Conservation (phyloP, 2,888 invertebrate species). For the Deilephila porcellus region DNA sequence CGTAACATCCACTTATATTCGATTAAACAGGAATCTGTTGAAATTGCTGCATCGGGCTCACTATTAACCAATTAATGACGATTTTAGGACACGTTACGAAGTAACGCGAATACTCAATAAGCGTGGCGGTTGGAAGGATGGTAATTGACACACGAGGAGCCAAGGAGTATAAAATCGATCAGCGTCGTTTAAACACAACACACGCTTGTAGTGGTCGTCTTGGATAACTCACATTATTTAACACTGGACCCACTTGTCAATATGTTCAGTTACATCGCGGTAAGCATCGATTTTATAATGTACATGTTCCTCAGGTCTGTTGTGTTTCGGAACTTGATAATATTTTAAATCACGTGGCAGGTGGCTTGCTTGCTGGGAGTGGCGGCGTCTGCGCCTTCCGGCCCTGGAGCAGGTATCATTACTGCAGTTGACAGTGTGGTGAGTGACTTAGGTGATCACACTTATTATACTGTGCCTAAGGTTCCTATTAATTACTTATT, state of each 20-base stretch:
- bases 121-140: conserved; percentile 73
- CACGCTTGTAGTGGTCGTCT: conserved; percentile 47
- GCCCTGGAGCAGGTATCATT: conserved; percentile 38
- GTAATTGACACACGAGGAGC: conserved; percentile 63
- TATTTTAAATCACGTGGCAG: conserved; percentile 45
- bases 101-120: conserved; percentile 70
- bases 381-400: conserved; percentile 62
- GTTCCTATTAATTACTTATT: conserved; percentile 3
- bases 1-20: conserved; percentile 40
- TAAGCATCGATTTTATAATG: conserved; percentile 50
- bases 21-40: conserved; percentile 59
- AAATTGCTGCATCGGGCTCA: conserved; percentile 46
- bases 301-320: neutral
- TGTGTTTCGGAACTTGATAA: conserved; percentile 25
- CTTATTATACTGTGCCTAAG: neutral
- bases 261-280: conserved; percentile 72
- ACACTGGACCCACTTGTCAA: conserved; percentile 35
- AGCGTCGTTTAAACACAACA: conserved; percentile 34
- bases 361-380: conserved; percentile 66
- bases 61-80: conserved; percentile 54
- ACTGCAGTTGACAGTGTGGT: conserved; percentile 58
- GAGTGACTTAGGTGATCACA: conserved; percentile 44
- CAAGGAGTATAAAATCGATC: conserved; percentile 61
- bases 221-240: conserved; percentile 40
- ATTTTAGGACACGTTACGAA: conserved; percentile 69